Conservation (phyloP, 2,888 invertebrate species). For the Latrodectus elegans region DNA sequence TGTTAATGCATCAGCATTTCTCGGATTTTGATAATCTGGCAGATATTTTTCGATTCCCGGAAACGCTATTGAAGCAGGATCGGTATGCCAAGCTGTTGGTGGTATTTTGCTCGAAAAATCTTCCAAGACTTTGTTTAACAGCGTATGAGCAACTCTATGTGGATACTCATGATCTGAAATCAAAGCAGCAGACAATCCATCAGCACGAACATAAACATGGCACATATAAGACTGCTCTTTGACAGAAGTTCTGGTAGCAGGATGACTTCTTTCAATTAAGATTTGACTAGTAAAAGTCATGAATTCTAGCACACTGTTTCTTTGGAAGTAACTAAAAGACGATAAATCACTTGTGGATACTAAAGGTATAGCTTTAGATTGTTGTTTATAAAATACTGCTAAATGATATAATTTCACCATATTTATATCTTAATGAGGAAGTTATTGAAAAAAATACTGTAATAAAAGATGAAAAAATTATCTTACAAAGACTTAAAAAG, state of each 20-base stretch:
- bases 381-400: constrained; percentile 85
- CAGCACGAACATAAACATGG: constrained; percentile 95
- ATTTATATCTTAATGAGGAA: constrained; percentile 73
- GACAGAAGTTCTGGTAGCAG: constrained; percentile 90
- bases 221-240: constrained; percentile 98
- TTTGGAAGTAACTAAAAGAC: constrained; percentile 96
- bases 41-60: constrained; percentile 82
- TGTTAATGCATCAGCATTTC: constrained; percentile 98
- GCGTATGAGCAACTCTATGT: constrained; percentile 94
- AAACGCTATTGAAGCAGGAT: constrained; percentile 76
- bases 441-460: too few relatives aligned
- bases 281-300: constrained; percentile 98
- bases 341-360: constrained; percentile 92
- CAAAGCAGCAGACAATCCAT: constrained; percentile 90
- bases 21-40: constrained; percentile 92
- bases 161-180: constrained; percentile 99
- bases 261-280: constrained; percentile 92
- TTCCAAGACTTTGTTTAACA: constrained; percentile 94
- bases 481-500: too few relatives aligned
- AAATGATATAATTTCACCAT: constrained; percentile 92
- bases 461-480: too few relatives aligned
- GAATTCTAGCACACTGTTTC: constrained; percentile 94
- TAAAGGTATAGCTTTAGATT: constrained; percentile 83
- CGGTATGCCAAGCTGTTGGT: constrained; percentile 83
- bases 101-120: constrained; percentile 89